phyloP scores from a whole-genome alignment of 2,888 invertebrate genomes.

The Podotricha telesiphe region DNA sequence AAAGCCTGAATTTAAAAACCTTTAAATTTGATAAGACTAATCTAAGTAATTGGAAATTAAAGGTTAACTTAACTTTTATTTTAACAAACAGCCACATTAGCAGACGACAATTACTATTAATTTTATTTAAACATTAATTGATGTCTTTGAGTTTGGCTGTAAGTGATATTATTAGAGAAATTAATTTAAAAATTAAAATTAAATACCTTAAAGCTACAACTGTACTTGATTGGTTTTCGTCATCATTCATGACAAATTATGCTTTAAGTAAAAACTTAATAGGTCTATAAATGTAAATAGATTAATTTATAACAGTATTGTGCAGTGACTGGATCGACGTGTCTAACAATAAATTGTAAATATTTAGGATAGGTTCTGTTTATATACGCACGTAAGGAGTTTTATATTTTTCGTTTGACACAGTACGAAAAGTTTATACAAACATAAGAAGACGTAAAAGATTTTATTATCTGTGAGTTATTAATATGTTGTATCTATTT shows the following conservation, averaged over 20 bases:
- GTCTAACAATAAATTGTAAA: conserved; percentile 51
- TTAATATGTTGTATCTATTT: conserved; percentile 21
- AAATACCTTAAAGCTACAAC: conserved; percentile 8
- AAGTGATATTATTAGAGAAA: conserved; percentile 3
- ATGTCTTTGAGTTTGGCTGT: neutral
- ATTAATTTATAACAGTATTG: conserved; percentile 75
- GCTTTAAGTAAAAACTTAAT: conserved; percentile 59
- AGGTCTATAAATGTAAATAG: conserved; percentile 65
- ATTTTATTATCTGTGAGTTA: conserved; percentile 29
- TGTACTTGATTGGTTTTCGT: conserved; percentile 22
- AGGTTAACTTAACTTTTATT: conserved; percentile 1
- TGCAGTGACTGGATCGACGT: conserved; percentile 50
- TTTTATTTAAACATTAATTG: neutral
- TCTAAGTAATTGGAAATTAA: conserved; percentile 1
- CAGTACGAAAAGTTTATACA: conserved; percentile 29
- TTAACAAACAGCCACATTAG: neutral
- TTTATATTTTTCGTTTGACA: conserved; percentile 29
- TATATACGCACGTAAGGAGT: conserved; percentile 15
- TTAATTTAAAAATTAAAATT: conserved; percentile 6
- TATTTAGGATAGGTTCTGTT: conserved; percentile 35
- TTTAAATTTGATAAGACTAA: conserved; percentile 12
- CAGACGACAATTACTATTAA: neutral
- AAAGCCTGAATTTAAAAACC: neutral
- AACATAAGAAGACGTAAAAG: no score
- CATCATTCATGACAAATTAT: conserved; percentile 50